These are phyloP conservation scores for Maniola jurtina DNA, from an alignment of 1,140 invertebrate species.

Conservation along the genomic window DNA sequence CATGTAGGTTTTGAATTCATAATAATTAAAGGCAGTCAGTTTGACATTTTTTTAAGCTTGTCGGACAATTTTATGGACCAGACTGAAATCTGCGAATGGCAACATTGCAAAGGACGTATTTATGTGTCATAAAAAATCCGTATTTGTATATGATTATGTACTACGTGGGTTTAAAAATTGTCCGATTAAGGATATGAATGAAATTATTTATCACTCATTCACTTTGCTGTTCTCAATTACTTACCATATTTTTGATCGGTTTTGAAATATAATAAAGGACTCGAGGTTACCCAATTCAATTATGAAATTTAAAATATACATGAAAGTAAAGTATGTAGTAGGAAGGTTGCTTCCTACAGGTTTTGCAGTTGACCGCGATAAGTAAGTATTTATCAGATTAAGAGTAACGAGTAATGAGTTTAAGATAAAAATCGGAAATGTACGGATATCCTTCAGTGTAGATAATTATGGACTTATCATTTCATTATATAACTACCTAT, in stretches of 20 bases:
- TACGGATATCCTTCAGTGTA: too few relatives aligned
- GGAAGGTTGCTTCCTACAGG: too few relatives aligned
- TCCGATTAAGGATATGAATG: conserved; percentile 6
- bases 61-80: not conserved
- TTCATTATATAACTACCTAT: not conserved
- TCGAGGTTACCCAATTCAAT: too few relatives aligned
- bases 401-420: too few relatives aligned
- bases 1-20: not conserved
- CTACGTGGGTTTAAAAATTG: not conserved
- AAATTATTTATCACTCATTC: conserved; percentile 9
- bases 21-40: too few relatives aligned
- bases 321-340: too few relatives aligned
- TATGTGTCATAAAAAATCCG: not conserved
- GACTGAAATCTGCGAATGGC: not conserved
- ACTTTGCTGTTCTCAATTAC: not conserved
- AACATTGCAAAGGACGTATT: not conserved
- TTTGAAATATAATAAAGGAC: not conserved
- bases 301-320: too few relatives aligned
- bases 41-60: not conserved
- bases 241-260: too few relatives aligned
- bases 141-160: not conserved
- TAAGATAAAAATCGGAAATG: too few relatives aligned
- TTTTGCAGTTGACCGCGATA: too few relatives aligned
- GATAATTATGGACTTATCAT: not conserved
- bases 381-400: too few relatives aligned